Evolutionary conservation across 2,797 vertebrate species (phyloP).

Genomic region (Hoplostethus atlanticus): DNA sequence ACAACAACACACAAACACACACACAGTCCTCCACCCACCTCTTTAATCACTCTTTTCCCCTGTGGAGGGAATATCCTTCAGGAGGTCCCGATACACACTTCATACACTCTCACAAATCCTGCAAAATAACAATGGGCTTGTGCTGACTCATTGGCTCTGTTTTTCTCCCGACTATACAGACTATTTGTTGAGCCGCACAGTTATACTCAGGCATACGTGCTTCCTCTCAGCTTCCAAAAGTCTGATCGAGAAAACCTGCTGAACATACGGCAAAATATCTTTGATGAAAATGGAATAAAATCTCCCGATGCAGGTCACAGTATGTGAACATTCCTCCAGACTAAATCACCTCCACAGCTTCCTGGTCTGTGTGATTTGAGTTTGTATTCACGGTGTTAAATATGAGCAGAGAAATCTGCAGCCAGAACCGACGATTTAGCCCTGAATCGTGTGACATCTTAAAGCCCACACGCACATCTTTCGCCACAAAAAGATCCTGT

Average conservation of each 20-base stretch:
- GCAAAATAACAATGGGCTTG: background rate
- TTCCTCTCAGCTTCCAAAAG: background rate
- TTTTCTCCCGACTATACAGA: background rate
- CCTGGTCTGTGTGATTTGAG: background rate
- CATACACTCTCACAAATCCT: slow-evolving; percentile 11
- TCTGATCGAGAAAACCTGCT: background rate
- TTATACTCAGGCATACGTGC: background rate
- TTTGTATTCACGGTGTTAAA: background rate
- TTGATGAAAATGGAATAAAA: slow-evolving; percentile 1
- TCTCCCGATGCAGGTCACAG: background rate
- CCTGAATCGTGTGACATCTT: background rate
- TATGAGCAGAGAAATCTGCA: slow-evolving; percentile 7
- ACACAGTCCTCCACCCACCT: slow-evolving; percentile 6
- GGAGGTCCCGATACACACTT: slow-evolving; percentile 1
- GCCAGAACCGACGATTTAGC: background rate
- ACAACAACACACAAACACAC: background rate
- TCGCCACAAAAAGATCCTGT: background rate
- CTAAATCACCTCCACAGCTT: background rate
- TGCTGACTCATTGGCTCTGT: slow-evolving; percentile 11
- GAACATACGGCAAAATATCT: background rate
- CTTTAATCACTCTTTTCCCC: slow-evolving; percentile 40
- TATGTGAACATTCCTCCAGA: background rate
- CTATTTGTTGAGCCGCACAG: background rate
- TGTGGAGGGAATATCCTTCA: slow-evolving; percentile 10
- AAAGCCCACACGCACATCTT: slow-evolving; percentile 5